Evolutionary conservation across 2,113 vertebrate species (phyloP).

Genomic region (Sclerurus mexicanus): DNA sequence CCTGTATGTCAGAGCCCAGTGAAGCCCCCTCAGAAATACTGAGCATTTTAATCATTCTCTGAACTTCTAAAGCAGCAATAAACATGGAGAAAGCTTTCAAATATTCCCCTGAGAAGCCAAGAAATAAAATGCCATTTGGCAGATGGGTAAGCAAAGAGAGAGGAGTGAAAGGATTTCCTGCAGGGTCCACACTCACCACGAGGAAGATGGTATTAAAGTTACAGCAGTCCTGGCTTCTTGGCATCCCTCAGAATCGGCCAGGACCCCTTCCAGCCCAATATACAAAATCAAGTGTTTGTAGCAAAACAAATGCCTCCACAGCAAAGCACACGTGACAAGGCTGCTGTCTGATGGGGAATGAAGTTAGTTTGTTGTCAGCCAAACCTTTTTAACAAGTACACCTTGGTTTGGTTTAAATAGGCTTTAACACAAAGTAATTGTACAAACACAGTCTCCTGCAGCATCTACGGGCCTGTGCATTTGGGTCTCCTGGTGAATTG

Average conservation of each 20-base stretch:
- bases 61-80: neutral
- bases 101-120: neutral
- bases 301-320: neutral
- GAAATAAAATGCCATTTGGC: neutral
- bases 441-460: neutral
- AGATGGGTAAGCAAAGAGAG: neutral
- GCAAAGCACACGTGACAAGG: neutral
- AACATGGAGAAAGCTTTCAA: neutral
- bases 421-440: neutral
- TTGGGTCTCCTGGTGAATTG: neutral
- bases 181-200: neutral
- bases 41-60: neutral
- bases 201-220: neutral
- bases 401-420: neutral
- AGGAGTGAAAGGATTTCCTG: neutral
- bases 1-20: neutral
- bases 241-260: neutral
- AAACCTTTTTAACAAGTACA: neutral
- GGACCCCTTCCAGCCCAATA: neutral
- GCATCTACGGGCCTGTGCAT: neutral
- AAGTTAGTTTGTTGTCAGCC: neutral
- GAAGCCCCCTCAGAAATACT: neutral
- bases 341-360: neutral
- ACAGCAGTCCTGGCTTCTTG: neutral
- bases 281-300: neutral